Percentiles rank a stretch among this genome's conserved stretches.
phyloP scores from a whole-genome alignment of 1,140 invertebrate species.

The Drosophila arawakana region DNA sequence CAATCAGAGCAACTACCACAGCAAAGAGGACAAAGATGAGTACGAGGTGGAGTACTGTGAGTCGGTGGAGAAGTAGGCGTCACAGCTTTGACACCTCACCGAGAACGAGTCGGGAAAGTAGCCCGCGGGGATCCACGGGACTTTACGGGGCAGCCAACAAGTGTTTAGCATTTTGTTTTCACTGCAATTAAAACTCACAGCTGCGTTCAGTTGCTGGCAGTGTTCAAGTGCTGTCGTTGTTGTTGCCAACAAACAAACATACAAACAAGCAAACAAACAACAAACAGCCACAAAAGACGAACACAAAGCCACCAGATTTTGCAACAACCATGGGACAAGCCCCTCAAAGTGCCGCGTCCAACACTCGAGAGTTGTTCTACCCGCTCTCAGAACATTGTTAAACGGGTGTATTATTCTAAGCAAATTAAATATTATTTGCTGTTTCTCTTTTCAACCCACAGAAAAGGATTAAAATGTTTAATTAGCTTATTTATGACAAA shows the following conservation, averaged over 20 bases:
- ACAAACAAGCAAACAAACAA: conserved; percentile 52
- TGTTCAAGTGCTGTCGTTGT: conserved; percentile 42
- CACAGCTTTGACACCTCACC: conserved; percentile 35
- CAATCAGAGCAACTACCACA: conserved; percentile 10
- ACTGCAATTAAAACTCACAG: conserved; percentile 74
- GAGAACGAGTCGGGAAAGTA: conserved; percentile 16
- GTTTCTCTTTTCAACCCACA: background rate
- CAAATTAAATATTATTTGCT: background rate
- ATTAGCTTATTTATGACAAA: background rate
- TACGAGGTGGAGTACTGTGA: background rate
- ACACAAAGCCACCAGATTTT: conserved; percentile 48
- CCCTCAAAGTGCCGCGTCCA: conserved; percentile 45
- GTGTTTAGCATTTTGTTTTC: conserved; percentile 81
- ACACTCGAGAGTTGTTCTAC: conserved; percentile 47
- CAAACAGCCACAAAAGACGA: conserved; percentile 71
- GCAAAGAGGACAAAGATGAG: background rate
- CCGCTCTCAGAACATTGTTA: background rate
- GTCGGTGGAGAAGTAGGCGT: background rate
- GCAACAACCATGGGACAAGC: conserved; percentile 20
- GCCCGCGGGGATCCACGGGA: conserved; percentile 27
- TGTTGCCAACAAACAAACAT: conserved; percentile 26
- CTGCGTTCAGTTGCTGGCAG: conserved; percentile 44
- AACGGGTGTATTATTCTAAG: conserved; percentile 9
- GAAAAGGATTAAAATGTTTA: background rate
- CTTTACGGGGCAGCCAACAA: conserved; percentile 62